These are phyloP conservation scores for Bemisia tabaci DNA, from an alignment of 1,140 invertebrate genomes.

Conservation along the genomic window DNA sequence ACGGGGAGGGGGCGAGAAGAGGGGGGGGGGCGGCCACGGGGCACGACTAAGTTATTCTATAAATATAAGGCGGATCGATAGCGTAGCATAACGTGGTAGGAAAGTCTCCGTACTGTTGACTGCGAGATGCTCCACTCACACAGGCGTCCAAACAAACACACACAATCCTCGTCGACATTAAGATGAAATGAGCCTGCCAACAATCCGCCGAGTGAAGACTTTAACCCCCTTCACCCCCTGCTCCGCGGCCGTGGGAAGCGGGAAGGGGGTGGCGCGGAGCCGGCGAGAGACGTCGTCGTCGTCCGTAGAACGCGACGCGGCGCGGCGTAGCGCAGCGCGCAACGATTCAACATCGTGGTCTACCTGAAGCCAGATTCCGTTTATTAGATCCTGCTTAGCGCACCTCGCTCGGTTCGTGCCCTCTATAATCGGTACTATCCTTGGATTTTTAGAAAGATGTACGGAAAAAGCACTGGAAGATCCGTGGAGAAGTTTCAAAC, in stretches of 20 bases:
- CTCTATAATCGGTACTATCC: too few relatives aligned
- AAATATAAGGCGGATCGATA: neutral
- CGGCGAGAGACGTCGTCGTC: neutral
- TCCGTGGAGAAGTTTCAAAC: too few relatives aligned
- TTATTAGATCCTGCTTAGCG: neutral
- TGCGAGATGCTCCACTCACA: neutral
- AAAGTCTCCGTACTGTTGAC: neutral
- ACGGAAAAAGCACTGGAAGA: too few relatives aligned
- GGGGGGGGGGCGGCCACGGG: too few relatives aligned
- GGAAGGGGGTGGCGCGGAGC: neutral
- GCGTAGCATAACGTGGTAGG: neutral
- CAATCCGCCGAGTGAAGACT: slow-evolving; percentile 3
- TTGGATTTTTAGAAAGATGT: too few relatives aligned
- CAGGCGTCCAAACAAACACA: neutral
- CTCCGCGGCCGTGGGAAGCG: slow-evolving; percentile 5
- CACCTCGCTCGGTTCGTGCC: too few relatives aligned
- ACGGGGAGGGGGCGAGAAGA: neutral
- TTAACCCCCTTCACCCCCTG: neutral
- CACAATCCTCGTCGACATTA: neutral
- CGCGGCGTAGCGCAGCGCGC: too few relatives aligned
- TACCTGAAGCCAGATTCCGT: neutral
- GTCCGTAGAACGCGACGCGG: neutral
- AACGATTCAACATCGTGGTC: neutral
- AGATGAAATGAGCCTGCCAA: neutral
- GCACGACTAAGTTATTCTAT: neutral